phyloP scores from a whole-genome alignment of 1,140 invertebrate genomes.

The Venturia canescens region DNA sequence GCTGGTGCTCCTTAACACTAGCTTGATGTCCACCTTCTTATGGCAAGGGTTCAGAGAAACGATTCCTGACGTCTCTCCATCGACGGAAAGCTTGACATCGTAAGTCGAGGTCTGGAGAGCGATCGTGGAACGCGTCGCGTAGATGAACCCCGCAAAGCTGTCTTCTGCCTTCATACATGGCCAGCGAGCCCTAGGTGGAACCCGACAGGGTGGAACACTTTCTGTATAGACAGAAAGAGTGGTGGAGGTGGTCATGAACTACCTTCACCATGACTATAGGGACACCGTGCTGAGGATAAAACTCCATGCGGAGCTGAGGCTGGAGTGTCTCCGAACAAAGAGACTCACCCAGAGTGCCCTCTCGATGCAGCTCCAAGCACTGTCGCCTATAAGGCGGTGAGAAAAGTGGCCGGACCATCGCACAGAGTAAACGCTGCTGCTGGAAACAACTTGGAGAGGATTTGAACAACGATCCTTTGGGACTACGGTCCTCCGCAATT shows the following conservation, averaged over 20 bases:
- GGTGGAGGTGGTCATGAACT: background rate
- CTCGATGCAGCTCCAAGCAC: too few species aligned
- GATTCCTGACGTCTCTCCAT: constrained; percentile 38
- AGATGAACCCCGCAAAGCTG: constrained; percentile 10
- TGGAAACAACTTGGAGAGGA: constrained; percentile 54
- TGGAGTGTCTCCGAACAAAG: constrained; percentile 56
- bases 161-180: too few species aligned
- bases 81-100: constrained; percentile 25
- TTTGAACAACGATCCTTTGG: constrained; percentile 61
- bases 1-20: constrained; percentile 47
- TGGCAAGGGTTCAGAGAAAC: constrained; percentile 39
- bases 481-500: constrained; percentile 55
- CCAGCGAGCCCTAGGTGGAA: too few species aligned
- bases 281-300: too few species aligned
- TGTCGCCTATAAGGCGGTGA: constrained; percentile 44
- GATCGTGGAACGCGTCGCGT: constrained; percentile 42
- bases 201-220: too few species aligned
- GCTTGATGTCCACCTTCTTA: constrained; percentile 45
- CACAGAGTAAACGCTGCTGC: constrained; percentile 47
- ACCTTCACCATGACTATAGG: background rate
- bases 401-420: constrained; percentile 48
- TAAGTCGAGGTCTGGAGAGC: constrained; percentile 33
- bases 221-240: too few species aligned
- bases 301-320: too few species aligned
- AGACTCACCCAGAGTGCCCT: background rate